Evolutionary conservation across 2,888 invertebrate species (phyloP).

Genomic region (Desoria tigrina): DNA sequence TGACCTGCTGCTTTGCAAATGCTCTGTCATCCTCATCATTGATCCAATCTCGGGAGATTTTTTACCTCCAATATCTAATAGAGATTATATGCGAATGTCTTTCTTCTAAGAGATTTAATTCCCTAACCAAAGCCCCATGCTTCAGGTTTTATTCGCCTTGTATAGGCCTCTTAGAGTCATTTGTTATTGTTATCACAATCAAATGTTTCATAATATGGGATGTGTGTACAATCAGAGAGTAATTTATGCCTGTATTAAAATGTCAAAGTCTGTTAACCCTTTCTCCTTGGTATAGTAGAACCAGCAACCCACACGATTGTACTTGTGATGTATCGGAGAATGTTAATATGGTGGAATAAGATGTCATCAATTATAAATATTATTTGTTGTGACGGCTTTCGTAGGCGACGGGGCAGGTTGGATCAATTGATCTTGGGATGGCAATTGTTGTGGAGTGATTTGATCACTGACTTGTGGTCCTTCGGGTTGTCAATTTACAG

Average conservation of each 20-base stretch:
- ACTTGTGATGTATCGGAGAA: not conserved
- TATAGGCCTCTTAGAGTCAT: not conserved
- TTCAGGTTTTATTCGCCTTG: not conserved
- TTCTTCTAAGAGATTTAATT: not conserved
- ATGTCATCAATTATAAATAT: slow-evolving; percentile 10
- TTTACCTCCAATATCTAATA: not conserved
- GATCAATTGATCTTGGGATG: not conserved
- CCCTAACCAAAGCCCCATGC: not conserved
- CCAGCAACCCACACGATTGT: too few species aligned
- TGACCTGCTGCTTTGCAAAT: slow-evolving; percentile 50
- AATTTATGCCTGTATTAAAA: not conserved
- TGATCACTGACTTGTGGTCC: slow-evolving; percentile 1
- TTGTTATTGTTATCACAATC: too few species aligned
- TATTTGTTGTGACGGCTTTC: slow-evolving; percentile 10
- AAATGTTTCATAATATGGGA: too few species aligned
- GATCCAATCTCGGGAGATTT: slow-evolving; percentile 13
- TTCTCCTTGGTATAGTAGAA: not conserved
- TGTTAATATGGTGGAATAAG: not conserved
- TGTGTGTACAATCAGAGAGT: too few species aligned
- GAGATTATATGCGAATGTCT: not conserved
- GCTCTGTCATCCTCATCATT: slow-evolving; percentile 43
- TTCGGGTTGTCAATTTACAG: slow-evolving; percentile 1
- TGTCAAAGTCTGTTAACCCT: not conserved
- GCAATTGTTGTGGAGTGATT: not conserved
- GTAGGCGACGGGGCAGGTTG: not conserved